A percentile compares a stretch with the other conserved stretches of the same genome.
Conservation (phyloP, 2,888 invertebrate genomes). For the Coenonympha glycerion region DNA sequence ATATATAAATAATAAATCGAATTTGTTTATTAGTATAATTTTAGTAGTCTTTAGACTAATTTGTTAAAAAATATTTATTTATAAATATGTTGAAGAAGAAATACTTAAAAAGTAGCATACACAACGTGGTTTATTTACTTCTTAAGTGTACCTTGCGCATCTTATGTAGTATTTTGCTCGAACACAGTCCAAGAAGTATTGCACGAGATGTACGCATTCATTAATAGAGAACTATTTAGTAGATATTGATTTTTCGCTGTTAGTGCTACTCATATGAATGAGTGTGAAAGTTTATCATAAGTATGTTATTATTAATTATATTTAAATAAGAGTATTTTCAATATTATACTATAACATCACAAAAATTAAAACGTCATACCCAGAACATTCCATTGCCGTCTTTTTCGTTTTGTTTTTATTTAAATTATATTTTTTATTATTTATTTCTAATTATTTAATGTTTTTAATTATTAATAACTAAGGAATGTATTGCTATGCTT, state of each 20-base stretch:
- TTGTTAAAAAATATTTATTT: conserved; percentile 3
- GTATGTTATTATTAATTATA: conserved; percentile 31
- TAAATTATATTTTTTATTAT: conserved; percentile 22
- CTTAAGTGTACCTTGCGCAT: background rate
- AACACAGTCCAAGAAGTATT: too few relatives aligned
- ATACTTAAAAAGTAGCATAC: background rate
- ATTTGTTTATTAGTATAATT: conserved; percentile 14
- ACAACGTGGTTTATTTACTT: background rate
- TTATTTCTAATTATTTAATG: too few relatives aligned
- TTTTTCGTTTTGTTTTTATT: conserved; percentile 31
- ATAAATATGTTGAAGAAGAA: background rate
- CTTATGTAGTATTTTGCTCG: too few relatives aligned
- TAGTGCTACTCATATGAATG: conserved; percentile 51
- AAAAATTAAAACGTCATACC: conserved; percentile 35
- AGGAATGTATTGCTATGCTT: too few relatives aligned
- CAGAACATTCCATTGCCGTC: conserved; percentile 53
- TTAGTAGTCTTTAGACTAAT: conserved; percentile 25
- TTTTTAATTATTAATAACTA: too few relatives aligned
- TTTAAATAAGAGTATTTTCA: conserved; percentile 47
- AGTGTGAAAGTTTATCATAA: conserved; percentile 46
- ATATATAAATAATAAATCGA: conserved; percentile 9
- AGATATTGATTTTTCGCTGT: conserved; percentile 27
- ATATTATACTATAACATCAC: conserved; percentile 40
- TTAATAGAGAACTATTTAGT: background rate
- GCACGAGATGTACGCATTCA: background rate